Conservation (phyloP, 2,888 invertebrate genomes). For the Caenorhabditis macrosperma region DNA sequence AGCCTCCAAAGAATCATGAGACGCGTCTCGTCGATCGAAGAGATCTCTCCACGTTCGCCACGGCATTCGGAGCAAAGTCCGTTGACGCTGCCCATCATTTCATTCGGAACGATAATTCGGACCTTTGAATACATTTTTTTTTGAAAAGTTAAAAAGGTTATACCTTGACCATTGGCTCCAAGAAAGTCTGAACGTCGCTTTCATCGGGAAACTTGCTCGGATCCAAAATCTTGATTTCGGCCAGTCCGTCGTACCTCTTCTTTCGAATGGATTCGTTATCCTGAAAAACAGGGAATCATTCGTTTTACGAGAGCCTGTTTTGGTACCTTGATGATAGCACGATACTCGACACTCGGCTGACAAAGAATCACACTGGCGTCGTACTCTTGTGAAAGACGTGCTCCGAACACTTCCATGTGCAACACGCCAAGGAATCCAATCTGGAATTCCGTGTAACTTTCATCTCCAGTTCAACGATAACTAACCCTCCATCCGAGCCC, state of each 20-base stretch:
- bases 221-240: conserved; percentile 72
- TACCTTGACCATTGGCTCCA: conserved; percentile 78
- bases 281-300: conserved; percentile 10
- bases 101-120: conserved; percentile 74
- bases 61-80: conserved; percentile 73
- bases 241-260: conserved; percentile 72
- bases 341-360: conserved; percentile 83
- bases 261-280: conserved; percentile 77
- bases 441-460: conserved; percentile 13
- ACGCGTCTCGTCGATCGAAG: conserved; percentile 86
- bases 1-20: conserved; percentile 89
- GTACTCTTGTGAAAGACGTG: conserved; percentile 83
- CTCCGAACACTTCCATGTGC: conserved; percentile 83
- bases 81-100: conserved; percentile 74
- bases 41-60: conserved; percentile 76
- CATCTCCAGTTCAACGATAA: neutral
- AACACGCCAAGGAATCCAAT: conserved; percentile 81
- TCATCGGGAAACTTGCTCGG: conserved; percentile 73
- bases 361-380: conserved; percentile 82
- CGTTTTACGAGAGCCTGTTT: neutral
- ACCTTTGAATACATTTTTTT: too few species aligned
- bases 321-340: conserved; percentile 79
- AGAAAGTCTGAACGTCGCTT: conserved; percentile 70
- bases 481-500: conserved; percentile 82
- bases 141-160: too few species aligned